Evolutionary conservation across 35 echinoderm and acorn worm species (phyloP).

Genomic region (Apostichopus californicus): DNA sequence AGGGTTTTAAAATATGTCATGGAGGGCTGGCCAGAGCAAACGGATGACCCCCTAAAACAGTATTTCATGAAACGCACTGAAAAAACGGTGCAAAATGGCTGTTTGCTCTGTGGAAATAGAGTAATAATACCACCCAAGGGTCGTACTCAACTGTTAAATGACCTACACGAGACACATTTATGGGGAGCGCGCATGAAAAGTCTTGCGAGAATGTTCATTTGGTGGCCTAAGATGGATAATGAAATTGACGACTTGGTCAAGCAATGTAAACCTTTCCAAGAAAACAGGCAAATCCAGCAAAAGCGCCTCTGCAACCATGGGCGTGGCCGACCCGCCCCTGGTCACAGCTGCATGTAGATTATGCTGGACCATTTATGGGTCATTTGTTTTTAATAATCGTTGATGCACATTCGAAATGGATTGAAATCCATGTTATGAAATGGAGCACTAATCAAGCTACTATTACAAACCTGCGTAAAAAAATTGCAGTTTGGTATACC

Average conservation of each 20-base stretch:
- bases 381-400: background rate
- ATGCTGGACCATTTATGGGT: slow-evolving; percentile 66
- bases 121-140: background rate
- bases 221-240: slow-evolving; percentile 60
- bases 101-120: background rate
- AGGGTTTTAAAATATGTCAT: slow-evolving; percentile 3
- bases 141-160: slow-evolving; percentile 25
- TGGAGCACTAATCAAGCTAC: slow-evolving; percentile 49
- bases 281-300: slow-evolving; percentile 33
- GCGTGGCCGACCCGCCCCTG: slow-evolving; percentile 64
- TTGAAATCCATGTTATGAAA: slow-evolving; percentile 45
- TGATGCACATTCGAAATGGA: slow-evolving; percentile 61
- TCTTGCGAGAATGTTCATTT: slow-evolving; percentile 37
- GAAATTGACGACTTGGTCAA: slow-evolving; percentile 28
- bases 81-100: background rate
- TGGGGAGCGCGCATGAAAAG: slow-evolving; percentile 54
- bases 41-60: background rate
- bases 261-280: slow-evolving; percentile 22
- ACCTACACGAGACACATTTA: slow-evolving; percentile 55
- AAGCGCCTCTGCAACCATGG: slow-evolving; percentile 70
- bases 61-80: background rate
- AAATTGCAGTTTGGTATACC: slow-evolving; percentile 45
- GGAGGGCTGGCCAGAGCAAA: slow-evolving; percentile 57
- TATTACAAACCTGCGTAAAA: slow-evolving; percentile 33
- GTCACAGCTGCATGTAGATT: slow-evolving; percentile 65